Percentiles rank a stretch among this genome's conserved stretches.
Evolutionary conservation across 2,888 invertebrate genomes (phyloP).

Genomic region (Cephonodes hylas): DNA sequence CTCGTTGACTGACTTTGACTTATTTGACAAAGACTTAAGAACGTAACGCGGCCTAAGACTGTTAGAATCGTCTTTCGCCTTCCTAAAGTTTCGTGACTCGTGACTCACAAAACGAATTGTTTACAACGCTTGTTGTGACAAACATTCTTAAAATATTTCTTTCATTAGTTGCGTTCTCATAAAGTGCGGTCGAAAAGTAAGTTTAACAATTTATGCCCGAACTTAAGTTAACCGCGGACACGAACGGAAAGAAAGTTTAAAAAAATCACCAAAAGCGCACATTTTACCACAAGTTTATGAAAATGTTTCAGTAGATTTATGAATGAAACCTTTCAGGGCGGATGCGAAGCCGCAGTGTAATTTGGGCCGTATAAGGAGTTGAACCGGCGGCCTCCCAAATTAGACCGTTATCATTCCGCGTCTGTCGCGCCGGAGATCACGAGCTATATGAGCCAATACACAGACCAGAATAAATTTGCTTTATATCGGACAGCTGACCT

Average conservation of each 20-base stretch:
- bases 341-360: constrained; percentile 73
- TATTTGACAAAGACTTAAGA: constrained; percentile 22
- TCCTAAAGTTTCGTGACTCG: background rate
- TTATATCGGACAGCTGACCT: constrained; percentile 76
- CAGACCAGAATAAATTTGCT: constrained; percentile 79
- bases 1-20: constrained; percentile 33
- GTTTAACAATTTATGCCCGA: constrained; percentile 31
- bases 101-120: constrained; percentile 2
- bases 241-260: constrained; percentile 42
- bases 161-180: constrained; percentile 8
- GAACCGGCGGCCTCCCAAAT: constrained; percentile 66
- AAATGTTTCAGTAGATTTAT: constrained; percentile 77
- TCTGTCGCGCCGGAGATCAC: constrained; percentile 75
- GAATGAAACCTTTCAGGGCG: constrained; percentile 79
- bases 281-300: constrained; percentile 74
- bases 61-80: background rate
- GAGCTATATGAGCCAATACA: constrained; percentile 78
- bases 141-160: constrained; percentile 2
- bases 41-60: background rate
- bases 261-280: constrained; percentile 57
- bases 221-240: constrained; percentile 38
- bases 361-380: constrained; percentile 69
- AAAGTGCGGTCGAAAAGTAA: constrained; percentile 29
- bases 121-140: constrained; percentile 8
- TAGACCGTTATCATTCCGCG: constrained; percentile 78